A percentile compares a stretch with the other conserved stretches of the same genome.
These are phyloP conservation scores for Glaucopsyche alexis DNA, from an alignment of 2,888 invertebrate genomes.

Conservation along the genomic window DNA sequence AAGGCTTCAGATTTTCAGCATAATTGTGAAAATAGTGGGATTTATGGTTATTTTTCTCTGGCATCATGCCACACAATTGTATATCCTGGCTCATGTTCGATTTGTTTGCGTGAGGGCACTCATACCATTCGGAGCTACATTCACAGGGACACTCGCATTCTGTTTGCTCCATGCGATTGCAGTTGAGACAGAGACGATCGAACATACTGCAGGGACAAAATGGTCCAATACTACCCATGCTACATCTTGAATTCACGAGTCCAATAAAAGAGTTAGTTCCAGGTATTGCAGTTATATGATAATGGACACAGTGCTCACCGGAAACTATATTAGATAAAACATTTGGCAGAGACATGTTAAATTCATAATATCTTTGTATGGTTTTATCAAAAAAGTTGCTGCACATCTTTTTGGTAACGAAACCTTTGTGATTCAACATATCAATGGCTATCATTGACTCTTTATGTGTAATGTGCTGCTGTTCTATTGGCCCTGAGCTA, in stretches of 20 bases:
- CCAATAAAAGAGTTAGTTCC: conserved; percentile 94
- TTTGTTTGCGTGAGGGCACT: conserved; percentile 59
- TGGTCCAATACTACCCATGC: conserved; percentile 80
- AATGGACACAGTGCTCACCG: conserved; percentile 93
- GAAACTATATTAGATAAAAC: conserved; percentile 91
- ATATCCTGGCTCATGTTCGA: conserved; percentile 58
- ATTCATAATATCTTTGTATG: conserved; percentile 89
- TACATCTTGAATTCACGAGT: conserved; percentile 91
- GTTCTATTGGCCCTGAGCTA: conserved; percentile 86
- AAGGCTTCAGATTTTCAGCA: conserved; percentile 81
- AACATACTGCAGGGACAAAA: conserved; percentile 97
- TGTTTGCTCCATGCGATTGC: conserved; percentile 95
- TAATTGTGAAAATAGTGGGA: conserved; percentile 74
- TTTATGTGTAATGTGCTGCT: conserved; percentile 93
- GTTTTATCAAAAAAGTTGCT: conserved; percentile 92
- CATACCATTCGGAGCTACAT: conserved; percentile 82
- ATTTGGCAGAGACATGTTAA: conserved; percentile 88
- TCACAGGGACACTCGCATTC: conserved; percentile 98
- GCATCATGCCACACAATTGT: conserved; percentile 69
- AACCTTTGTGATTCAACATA: conserved; percentile 90
- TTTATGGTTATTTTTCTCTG: conserved; percentile 72
- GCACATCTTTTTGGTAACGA: conserved; percentile 91
- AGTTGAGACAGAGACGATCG: conserved; percentile 93
- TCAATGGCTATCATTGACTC: conserved; percentile 95
- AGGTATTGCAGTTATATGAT: conserved; percentile 88